Percentiles rank a stretch among this genome's conserved stretches.
Evolutionary conservation across 2,888 invertebrate species (phyloP).

Genomic region (Lasioglossum zephyrum): DNA sequence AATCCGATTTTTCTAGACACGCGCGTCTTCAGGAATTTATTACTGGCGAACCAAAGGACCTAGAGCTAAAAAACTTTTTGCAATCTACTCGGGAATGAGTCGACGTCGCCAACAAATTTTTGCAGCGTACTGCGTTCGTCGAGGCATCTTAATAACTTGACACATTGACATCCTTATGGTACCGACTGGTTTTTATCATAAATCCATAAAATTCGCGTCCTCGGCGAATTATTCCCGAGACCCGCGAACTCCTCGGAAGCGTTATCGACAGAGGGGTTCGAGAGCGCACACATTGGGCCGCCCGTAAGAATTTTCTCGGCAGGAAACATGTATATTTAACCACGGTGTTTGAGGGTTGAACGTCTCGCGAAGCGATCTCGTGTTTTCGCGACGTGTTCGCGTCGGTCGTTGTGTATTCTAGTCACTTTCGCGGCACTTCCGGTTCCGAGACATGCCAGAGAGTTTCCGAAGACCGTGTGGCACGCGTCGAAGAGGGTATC

Average conservation of each 20-base stretch:
- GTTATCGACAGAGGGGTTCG: background rate
- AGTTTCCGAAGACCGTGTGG: background rate
- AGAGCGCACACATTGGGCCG: background rate
- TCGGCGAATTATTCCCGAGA: background rate
- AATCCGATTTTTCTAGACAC: background rate
- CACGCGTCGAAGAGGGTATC: slow-evolving; percentile 24
- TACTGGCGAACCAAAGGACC: background rate
- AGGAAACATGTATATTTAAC: background rate
- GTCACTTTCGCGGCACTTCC: background rate
- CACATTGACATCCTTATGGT: no score
- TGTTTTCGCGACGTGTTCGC: background rate
- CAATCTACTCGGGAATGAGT: background rate
- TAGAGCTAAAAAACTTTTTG: background rate
- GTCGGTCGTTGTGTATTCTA: background rate
- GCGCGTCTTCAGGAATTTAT: background rate
- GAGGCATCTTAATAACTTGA: no score
- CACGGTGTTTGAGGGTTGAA: background rate
- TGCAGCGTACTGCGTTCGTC: background rate
- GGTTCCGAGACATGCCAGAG: background rate
- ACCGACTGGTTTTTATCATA: no score
- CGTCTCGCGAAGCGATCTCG: background rate
- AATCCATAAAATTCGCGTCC: no score
- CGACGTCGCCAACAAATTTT: background rate
- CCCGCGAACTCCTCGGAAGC: background rate
- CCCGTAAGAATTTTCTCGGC: background rate